Percentiles rank a stretch among this genome's conserved stretches.
These are phyloP conservation scores for Sebastes steindachneri DNA, from an alignment of 2,797 vertebrate genomes.

Conservation along the genomic window DNA sequence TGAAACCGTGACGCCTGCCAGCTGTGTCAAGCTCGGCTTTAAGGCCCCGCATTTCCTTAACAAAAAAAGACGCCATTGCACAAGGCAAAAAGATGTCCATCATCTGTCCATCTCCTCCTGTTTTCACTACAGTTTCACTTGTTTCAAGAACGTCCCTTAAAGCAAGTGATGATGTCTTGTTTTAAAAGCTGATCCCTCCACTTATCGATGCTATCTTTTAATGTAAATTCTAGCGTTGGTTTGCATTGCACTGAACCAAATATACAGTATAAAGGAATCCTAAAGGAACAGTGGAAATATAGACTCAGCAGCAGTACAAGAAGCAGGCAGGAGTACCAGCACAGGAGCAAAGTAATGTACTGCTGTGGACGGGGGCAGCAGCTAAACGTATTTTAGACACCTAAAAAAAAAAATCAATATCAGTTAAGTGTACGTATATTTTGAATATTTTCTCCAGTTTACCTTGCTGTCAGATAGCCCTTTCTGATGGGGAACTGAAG, in stretches of 20 bases:
- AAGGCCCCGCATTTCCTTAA: constrained; percentile 35
- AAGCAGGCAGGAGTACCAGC: too few relatives aligned
- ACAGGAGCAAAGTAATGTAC: too few relatives aligned
- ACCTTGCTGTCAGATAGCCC: too few relatives aligned
- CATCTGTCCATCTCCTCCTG: constrained; percentile 4
- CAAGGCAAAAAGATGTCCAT: constrained; percentile 13
- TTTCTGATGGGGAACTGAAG: too few relatives aligned
- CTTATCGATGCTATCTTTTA: not conserved
- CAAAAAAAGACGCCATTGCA: not conserved
- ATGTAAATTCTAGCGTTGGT: not conserved
- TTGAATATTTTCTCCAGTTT: too few relatives aligned
- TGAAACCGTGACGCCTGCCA: constrained; percentile 49
- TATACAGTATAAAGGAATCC: not conserved
- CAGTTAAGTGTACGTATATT: too few relatives aligned
- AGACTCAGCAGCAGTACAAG: not conserved
- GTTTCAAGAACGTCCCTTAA: not conserved
- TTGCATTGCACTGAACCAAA: not conserved
- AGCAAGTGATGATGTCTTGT: not conserved
- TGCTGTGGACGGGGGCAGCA: too few relatives aligned
- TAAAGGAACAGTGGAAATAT: not conserved
- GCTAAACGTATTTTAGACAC: too few relatives aligned
- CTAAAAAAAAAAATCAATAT: too few relatives aligned
- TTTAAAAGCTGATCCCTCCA: not conserved
- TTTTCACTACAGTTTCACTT: constrained; percentile 14
- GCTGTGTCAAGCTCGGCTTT: constrained; percentile 68